A percentile compares a stretch with the other conserved stretches of the same genome.
Evolutionary conservation across 2,888 invertebrate genomes (phyloP).

Genomic region (Bombyx huttoni): DNA sequence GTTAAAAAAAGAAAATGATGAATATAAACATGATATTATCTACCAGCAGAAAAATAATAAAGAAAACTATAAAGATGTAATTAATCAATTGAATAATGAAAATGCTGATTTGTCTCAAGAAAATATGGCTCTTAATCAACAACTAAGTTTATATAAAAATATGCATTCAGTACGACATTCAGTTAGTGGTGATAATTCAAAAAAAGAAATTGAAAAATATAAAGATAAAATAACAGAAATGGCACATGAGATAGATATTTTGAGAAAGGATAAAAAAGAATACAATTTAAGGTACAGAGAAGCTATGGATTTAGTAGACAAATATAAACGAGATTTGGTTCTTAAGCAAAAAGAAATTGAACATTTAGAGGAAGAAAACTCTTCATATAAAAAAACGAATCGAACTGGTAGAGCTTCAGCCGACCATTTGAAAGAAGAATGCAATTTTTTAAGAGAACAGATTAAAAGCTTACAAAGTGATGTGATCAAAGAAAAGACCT

Average conservation of each 20-base stretch:
- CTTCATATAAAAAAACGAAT: conserved; percentile 55
- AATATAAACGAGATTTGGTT: conserved; percentile 50
- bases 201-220: conserved; percentile 35
- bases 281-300: conserved; percentile 51
- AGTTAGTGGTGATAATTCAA: conserved; percentile 29
- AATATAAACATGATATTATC: conserved; percentile 30
- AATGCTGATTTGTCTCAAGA: conserved; percentile 58
- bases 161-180: conserved; percentile 24
- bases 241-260: conserved; percentile 33
- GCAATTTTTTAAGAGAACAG: conserved; percentile 54
- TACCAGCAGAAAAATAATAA: conserved; percentile 31
- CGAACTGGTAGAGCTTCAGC: conserved; percentile 54
- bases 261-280: conserved; percentile 55
- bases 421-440: conserved; percentile 56
- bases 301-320: conserved; percentile 42
- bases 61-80: conserved; percentile 53
- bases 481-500: conserved; percentile 60
- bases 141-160: conserved; percentile 45
- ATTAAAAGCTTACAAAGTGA: conserved; percentile 59
- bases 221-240: conserved; percentile 42
- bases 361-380: conserved; percentile 56
- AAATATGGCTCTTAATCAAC: conserved; percentile 50
- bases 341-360: conserved; percentile 55
- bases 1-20: conserved; percentile 62
- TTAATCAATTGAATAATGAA: conserved; percentile 54